A percentile compares a stretch with the other conserved stretches of the same genome.
Evolutionary conservation across 2,113 vertebrate genomes (phyloP).

Genomic region (Chrysochloris asiatica): DNA sequence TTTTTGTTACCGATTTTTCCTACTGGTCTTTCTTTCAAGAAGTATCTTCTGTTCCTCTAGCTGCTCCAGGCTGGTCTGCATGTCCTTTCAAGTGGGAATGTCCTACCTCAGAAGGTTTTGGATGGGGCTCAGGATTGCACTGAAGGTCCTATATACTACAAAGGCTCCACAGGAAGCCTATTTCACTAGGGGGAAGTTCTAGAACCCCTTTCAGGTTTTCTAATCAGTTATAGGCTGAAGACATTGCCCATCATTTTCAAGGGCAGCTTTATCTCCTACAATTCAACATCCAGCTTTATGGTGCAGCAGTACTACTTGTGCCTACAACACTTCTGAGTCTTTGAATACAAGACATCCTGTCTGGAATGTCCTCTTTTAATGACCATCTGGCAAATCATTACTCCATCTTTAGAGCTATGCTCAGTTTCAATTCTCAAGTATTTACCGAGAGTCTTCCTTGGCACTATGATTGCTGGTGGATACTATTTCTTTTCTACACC

Average conservation of each 20-base stretch:
- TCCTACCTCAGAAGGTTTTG: too few relatives aligned
- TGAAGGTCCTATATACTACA: too few relatives aligned
- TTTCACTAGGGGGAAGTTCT: too few relatives aligned
- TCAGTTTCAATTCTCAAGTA: constrained; percentile 3
- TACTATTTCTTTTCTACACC: constrained; percentile 21
- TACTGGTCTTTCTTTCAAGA: too few relatives aligned
- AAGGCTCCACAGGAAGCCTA: too few relatives aligned
- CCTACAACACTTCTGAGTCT: neutral
- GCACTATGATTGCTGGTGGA: neutral
- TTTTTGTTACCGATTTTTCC: too few relatives aligned
- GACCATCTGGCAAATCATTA: neutral
- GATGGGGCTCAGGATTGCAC: too few relatives aligned
- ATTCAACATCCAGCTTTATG: constrained; percentile 21
- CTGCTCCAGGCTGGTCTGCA: too few relatives aligned
- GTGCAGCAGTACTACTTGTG: neutral
- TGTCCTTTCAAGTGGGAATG: too few relatives aligned
- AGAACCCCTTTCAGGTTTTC: too few relatives aligned
- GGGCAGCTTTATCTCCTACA: constrained; percentile 8
- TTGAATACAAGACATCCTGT: neutral
- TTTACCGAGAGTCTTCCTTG: constrained; percentile 23
- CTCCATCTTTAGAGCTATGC: constrained; percentile 22
- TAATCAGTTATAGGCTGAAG: too few relatives aligned
- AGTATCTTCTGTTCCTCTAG: too few relatives aligned
- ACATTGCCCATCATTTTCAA: neutral
- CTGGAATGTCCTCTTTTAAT: constrained; percentile 13